Conservation (phyloP, 1,140 invertebrate genomes). For the Apis laboriosa region DNA sequence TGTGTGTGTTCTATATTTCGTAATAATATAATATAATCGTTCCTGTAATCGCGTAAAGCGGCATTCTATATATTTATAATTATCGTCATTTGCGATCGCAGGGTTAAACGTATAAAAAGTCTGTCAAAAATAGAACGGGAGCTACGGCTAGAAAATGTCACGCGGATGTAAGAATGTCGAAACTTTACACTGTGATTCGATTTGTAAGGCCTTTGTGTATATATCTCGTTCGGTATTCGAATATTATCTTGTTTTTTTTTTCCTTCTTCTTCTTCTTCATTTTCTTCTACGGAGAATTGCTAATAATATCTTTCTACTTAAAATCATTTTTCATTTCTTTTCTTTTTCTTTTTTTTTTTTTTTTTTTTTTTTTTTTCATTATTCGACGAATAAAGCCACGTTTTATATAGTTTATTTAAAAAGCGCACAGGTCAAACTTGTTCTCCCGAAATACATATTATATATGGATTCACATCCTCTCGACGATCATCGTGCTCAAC, state of each 20-base stretch:
- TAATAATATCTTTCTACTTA: not conserved
- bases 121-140: constrained; percentile 54
- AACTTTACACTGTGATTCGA: constrained; percentile 27
- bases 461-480: not conserved
- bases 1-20: not conserved
- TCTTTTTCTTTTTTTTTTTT: not conserved
- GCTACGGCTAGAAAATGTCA: constrained; percentile 23
- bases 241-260: not conserved
- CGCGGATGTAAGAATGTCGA: constrained; percentile 30
- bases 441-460: not conserved
- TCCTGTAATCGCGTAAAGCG: constrained; percentile 11
- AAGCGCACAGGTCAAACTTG: not conserved
- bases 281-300: not conserved
- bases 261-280: not conserved
- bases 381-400: not conserved
- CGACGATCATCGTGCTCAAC: not conserved
- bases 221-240: constrained; percentile 13
- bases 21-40: constrained; percentile 16
- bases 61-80: not conserved
- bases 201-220: constrained; percentile 43
- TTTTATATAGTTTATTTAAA: too few species aligned
- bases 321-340: not conserved
- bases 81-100: constrained; percentile 22
- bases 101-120: constrained; percentile 53
- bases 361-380: too few species aligned